phyloP scores from a whole-genome alignment of 2,888 invertebrate genomes.

The Drosophila subsilvestris region DNA sequence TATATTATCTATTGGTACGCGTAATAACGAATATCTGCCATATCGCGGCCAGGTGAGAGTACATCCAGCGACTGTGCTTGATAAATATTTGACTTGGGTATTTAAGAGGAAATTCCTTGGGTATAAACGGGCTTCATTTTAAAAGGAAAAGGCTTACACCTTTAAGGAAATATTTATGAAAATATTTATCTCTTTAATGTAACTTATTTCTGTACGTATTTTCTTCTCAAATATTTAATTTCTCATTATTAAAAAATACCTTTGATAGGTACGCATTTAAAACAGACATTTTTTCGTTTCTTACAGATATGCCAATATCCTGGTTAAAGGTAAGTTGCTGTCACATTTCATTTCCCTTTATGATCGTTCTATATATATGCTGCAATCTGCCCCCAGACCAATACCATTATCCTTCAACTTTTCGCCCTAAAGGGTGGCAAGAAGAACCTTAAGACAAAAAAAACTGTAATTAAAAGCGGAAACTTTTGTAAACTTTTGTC shows the following conservation, averaged over 20 bases:
- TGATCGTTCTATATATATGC: not conserved
- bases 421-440: constrained; percentile 4
- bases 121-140: too few species aligned
- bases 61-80: too few species aligned
- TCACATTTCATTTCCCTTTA: constrained; percentile 4
- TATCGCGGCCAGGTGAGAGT: not conserved
- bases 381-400: not conserved
- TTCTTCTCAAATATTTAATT: too few species aligned
- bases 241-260: too few species aligned
- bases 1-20: not conserved
- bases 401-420: constrained; percentile 8
- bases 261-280: not conserved
- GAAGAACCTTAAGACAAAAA: constrained; percentile 30
- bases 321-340: not conserved
- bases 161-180: too few species aligned
- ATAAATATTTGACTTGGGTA: too few species aligned
- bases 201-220: too few species aligned
- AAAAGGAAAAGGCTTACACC: too few species aligned
- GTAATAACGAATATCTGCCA: not conserved
- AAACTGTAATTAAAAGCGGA: constrained; percentile 73
- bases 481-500: constrained; percentile 74
- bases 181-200: too few species aligned
- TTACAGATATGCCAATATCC: not conserved
- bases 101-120: too few species aligned
- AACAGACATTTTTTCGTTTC: not conserved